phyloP scores from a whole-genome alignment of 2,888 invertebrate genomes.

The Micropterix aruncella region DNA sequence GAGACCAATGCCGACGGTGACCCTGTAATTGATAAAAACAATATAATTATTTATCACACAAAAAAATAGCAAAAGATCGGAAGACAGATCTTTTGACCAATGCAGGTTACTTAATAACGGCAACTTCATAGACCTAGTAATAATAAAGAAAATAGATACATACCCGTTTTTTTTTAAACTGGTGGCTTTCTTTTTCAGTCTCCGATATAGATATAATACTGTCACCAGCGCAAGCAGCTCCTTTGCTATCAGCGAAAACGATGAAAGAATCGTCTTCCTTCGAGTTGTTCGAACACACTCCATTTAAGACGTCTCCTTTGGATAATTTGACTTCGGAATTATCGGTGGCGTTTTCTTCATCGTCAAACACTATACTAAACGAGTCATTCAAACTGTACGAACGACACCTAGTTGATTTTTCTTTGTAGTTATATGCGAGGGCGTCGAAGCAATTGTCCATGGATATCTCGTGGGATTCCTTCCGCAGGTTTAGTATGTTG shows the following conservation, averaged over 20 bases:
- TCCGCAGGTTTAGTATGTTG: conserved; percentile 18
- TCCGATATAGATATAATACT: conserved; percentile 10
- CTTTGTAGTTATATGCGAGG: conserved; percentile 18
- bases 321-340: not conserved
- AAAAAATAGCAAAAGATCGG: not conserved
- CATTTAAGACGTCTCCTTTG: not conserved
- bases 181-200: conserved; percentile 4
- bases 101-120: too few relatives aligned
- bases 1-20: conserved; percentile 34
- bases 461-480: conserved; percentile 13
- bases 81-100: not conserved
- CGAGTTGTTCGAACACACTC: not conserved
- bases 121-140: too few relatives aligned
- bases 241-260: conserved; percentile 21
- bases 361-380: conserved; percentile 31
- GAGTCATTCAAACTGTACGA: conserved; percentile 35
- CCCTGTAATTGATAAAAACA: conserved; percentile 22
- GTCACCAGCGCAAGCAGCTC: conserved; percentile 5
- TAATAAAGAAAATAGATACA: not conserved
- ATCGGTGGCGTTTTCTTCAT: conserved; percentile 15
- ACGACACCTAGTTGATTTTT: conserved; percentile 12
- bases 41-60: too few relatives aligned
- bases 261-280: conserved; percentile 25
- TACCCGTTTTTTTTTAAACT: not conserved
- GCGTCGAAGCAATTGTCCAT: conserved; percentile 22